These are phyloP conservation scores for Calliphora vicina DNA, from an alignment of 1,140 invertebrate genomes.

Conservation along the genomic window DNA sequence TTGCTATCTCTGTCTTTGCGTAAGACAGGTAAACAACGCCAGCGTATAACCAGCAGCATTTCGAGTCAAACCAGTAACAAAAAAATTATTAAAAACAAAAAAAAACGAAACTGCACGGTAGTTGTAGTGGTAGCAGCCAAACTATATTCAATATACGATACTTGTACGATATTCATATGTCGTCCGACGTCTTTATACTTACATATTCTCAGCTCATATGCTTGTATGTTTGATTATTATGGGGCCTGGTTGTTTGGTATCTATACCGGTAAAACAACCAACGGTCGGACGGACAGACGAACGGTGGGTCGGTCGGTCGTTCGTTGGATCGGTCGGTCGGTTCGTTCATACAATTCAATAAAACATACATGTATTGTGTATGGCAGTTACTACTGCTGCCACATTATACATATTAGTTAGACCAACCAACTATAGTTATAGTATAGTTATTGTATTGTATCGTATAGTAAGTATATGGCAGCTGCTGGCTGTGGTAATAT, in stretches of 20 bases:
- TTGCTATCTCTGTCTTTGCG: conserved; percentile 52
- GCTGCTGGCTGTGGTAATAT: background rate
- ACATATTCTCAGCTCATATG: too few species aligned
- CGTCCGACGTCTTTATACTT: too few species aligned
- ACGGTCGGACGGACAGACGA: background rate
- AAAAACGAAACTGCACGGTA: background rate
- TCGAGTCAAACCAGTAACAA: conserved; percentile 50
- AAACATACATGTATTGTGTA: background rate
- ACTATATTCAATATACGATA: background rate
- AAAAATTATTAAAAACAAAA: conserved; percentile 39
- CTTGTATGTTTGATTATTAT: too few species aligned
- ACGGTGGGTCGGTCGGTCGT: background rate
- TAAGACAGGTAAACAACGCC: conserved; percentile 59
- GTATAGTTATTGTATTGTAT: background rate
- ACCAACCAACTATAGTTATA: background rate
- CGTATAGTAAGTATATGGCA: background rate
- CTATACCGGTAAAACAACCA: background rate
- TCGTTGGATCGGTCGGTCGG: background rate
- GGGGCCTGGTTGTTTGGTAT: background rate
- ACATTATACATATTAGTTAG: background rate
- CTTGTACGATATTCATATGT: too few species aligned
- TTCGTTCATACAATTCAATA: background rate
- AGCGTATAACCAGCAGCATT: conserved; percentile 50
- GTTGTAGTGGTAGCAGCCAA: background rate
- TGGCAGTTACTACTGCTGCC: background rate